Evolutionary conservation across 2,888 invertebrate genomes (phyloP).

Genomic region (Oconnorella tubifera): DNA sequence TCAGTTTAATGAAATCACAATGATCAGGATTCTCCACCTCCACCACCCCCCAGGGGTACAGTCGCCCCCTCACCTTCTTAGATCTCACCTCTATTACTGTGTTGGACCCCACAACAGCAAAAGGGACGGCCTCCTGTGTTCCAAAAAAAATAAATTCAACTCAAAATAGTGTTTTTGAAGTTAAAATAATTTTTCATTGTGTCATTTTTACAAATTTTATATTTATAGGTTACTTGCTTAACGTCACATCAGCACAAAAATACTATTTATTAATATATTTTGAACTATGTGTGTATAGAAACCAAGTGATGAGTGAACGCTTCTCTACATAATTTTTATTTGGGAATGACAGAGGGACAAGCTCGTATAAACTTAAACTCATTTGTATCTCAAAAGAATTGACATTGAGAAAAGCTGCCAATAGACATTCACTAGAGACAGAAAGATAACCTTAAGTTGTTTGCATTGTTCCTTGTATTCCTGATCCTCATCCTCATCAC

Average conservation of each 20-base stretch:
- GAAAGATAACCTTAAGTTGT: constrained; percentile 55
- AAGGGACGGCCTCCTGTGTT: constrained; percentile 78
- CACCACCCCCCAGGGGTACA: constrained; percentile 97
- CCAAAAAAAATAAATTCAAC: constrained; percentile 5
- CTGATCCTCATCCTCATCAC: constrained; percentile 90
- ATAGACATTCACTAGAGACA: too few species aligned
- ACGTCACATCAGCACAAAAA: too few species aligned
- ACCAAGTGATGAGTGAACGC: too few species aligned
- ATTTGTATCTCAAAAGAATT: too few species aligned
- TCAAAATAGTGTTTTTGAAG: too few species aligned
- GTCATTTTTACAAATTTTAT: neutral
- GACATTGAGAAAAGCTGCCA: too few species aligned
- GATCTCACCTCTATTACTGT: constrained; percentile 86
- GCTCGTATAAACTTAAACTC: too few species aligned
- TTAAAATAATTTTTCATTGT: neutral
- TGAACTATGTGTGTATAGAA: too few species aligned
- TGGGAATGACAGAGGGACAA: too few species aligned
- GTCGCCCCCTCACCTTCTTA: constrained; percentile 83
- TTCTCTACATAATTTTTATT: too few species aligned
- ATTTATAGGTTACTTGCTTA: too few species aligned
- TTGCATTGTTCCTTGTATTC: constrained; percentile 72
- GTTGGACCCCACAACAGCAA: constrained; percentile 94
- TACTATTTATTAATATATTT: too few species aligned
- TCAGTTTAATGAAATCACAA: constrained; percentile 93
- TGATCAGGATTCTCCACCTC: constrained; percentile 98